Conservation (phyloP, 2,797 vertebrate genomes). For the Loriculus beryllinus region DNA sequence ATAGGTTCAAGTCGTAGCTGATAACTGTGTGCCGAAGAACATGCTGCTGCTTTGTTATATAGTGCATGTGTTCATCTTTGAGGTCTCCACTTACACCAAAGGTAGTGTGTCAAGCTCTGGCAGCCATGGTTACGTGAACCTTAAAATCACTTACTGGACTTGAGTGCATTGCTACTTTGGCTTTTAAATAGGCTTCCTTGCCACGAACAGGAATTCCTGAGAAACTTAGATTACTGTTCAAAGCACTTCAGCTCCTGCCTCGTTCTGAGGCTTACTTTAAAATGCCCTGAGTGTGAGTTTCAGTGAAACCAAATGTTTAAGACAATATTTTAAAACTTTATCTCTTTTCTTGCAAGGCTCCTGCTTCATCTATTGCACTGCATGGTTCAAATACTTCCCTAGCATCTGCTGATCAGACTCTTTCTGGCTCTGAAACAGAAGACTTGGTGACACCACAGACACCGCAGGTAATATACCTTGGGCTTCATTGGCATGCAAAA, state of each 20-base stretch:
- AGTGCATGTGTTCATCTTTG: neutral
- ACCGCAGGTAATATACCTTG: conserved; percentile 68
- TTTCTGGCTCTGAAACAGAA: conserved; percentile 74
- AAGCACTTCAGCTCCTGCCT: neutral
- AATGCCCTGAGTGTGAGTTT: neutral
- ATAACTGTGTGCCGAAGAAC: neutral
- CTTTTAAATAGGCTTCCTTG: neutral
- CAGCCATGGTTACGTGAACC: neutral
- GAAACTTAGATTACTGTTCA: neutral
- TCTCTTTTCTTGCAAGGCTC: conserved; percentile 41
- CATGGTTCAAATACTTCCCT: conserved; percentile 72
- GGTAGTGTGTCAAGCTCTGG: neutral
- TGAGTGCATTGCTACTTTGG: neutral
- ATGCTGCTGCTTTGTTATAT: neutral
- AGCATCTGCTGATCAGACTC: conserved; percentile 73
- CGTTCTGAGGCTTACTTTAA: neutral
- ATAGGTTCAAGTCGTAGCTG: neutral
- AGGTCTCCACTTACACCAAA: neutral
- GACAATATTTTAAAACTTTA: neutral
- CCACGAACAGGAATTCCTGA: neutral
- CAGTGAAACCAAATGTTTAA: neutral
- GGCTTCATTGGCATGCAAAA: neutral
- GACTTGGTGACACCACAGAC: conserved; percentile 71
- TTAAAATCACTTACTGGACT: neutral
- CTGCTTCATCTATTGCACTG: conserved; percentile 57